Evolutionary conservation across 2,797 vertebrate genomes (phyloP).

Genomic region (Argya squamiceps): DNA sequence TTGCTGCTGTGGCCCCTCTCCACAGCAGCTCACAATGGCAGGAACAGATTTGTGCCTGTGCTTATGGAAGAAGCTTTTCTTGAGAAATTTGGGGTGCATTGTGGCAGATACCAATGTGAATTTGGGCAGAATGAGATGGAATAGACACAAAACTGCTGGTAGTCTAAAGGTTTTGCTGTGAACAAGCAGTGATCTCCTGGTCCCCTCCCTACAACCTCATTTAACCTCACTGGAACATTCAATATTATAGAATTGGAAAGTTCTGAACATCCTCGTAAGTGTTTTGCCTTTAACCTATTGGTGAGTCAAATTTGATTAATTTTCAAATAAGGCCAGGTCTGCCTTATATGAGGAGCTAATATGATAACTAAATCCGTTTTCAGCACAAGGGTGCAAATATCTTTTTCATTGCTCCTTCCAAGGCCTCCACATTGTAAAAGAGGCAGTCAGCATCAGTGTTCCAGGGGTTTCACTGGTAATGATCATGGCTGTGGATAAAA

Average conservation of each 20-base stretch:
- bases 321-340: constrained; percentile 64
- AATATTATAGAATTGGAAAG: background rate
- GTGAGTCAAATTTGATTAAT: constrained; percentile 51
- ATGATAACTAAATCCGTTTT: constrained; percentile 70
- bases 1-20: background rate
- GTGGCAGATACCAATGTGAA: background rate
- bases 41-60: background rate
- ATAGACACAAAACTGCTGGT: background rate
- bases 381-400: constrained; percentile 65
- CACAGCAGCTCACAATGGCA: background rate
- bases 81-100: background rate
- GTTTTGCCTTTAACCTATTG: background rate
- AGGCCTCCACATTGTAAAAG: background rate
- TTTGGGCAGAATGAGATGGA: background rate
- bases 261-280: background rate
- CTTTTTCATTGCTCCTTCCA: constrained; percentile 40
- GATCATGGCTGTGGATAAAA: constrained; percentile 39
- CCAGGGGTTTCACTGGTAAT: background rate
- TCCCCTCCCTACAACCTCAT: background rate
- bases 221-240: background rate
- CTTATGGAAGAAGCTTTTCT: background rate
- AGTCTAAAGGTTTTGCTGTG: background rate
- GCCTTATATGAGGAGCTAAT: constrained; percentile 71
- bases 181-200: background rate
- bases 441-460: background rate